These are phyloP conservation scores for Aethina tumida DNA, from an alignment of 1,140 invertebrate genomes.

Conservation along the genomic window DNA sequence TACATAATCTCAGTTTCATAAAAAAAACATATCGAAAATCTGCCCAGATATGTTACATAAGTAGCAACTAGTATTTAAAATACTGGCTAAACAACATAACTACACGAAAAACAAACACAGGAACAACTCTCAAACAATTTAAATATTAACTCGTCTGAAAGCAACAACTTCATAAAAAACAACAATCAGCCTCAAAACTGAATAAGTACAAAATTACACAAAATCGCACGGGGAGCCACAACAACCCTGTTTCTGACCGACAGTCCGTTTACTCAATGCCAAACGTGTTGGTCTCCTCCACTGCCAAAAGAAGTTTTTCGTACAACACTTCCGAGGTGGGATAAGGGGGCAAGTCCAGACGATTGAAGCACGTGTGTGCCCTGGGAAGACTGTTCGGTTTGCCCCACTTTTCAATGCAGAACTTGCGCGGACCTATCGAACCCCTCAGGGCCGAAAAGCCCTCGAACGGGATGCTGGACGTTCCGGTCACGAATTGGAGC, in stretches of 20 bases:
- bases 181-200: background rate
- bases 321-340: conserved; percentile 85
- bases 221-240: conserved; percentile 1
- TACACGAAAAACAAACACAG: conserved; percentile 1
- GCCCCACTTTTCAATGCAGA: conserved; percentile 98
- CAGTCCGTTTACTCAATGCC: conserved; percentile 73
- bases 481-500: conserved; percentile 94
- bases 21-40: conserved; percentile 3
- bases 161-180: conserved; percentile 4
- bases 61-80: too few species aligned
- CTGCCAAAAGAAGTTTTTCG: conserved; percentile 88
- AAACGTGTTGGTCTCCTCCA: conserved; percentile 96
- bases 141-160: conserved; percentile 13
- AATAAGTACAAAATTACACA: background rate
- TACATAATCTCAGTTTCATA: conserved; percentile 4
- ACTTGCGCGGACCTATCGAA: conserved; percentile 89
- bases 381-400: conserved; percentile 87
- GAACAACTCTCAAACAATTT: conserved; percentile 9
- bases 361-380: conserved; percentile 96
- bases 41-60: too few species aligned
- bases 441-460: conserved; percentile 91
- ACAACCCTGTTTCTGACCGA: background rate
- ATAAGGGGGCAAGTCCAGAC: conserved; percentile 91
- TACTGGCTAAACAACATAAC: conserved; percentile 13
- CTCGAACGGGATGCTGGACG: conserved; percentile 94